These are phyloP conservation scores for Volucella inanis DNA, from an alignment of 2,888 invertebrate genomes.

Conservation along the genomic window DNA sequence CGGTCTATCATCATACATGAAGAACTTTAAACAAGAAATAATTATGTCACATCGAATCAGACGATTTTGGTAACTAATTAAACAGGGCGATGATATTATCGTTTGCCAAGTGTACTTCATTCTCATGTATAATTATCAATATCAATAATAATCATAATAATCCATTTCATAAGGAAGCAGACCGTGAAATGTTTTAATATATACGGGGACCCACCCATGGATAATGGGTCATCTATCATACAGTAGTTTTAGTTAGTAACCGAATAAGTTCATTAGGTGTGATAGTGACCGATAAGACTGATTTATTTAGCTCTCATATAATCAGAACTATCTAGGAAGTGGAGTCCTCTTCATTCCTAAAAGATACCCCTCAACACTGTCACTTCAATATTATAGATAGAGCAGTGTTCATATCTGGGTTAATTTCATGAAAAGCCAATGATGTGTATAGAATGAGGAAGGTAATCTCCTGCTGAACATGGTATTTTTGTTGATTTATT, in stretches of 20 bases:
- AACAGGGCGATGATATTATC: too few species aligned
- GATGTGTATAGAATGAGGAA: constrained; percentile 43
- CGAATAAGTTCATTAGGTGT: constrained; percentile 43
- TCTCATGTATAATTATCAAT: too few species aligned
- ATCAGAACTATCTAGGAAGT: constrained; percentile 41
- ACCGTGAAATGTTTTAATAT: neutral
- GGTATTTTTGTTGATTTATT: constrained; percentile 57
- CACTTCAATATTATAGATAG: constrained; percentile 17
- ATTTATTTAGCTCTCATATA: constrained; percentile 56
- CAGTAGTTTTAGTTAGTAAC: constrained; percentile 52
- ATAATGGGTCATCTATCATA: neutral
- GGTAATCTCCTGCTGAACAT: neutral
- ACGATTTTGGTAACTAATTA: too few species aligned
- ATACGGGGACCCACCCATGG: neutral
- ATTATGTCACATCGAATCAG: too few species aligned
- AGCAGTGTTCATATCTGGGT: too few species aligned
- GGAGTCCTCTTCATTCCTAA: constrained; percentile 1
- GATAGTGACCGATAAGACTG: constrained; percentile 28
- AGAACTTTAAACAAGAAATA: too few species aligned
- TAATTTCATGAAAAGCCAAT: constrained; percentile 35
- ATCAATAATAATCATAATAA: too few species aligned
- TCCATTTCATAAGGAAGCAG: constrained; percentile 2
- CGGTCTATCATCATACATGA: too few species aligned
- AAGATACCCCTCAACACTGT: neutral
- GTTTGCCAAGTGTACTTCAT: too few species aligned